Evolutionary conservation across 2,888 invertebrate genomes (phyloP), one percentile per base, ranked within the genome.

Genomic region (Peribatodes rhomboidaria): DNA sequence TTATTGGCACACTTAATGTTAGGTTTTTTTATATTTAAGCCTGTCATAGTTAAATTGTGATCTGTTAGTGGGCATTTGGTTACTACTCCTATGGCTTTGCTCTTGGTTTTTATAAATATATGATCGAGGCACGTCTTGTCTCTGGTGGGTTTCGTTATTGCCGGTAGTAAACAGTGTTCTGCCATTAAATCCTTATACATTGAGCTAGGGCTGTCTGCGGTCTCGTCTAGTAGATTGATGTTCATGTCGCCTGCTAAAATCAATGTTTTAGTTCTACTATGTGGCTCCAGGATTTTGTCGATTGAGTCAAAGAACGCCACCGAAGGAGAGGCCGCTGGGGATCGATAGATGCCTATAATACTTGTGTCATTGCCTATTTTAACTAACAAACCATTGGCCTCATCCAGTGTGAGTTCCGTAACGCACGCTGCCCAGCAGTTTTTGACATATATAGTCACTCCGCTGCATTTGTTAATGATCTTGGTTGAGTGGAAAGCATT

Each of bases 321-420:
- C 2, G n/a, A n/a, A n/a, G n/a, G n/a, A n/a, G n/a, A 58, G 8
- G 9, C 41, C 37, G 37, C 9, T 0, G 57, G 47, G 0, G 49
- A 57, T 16, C 47, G 22, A 37, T 57, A 57, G 0, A 57, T 31
- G n/a, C 47, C 57, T 0, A 57, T 27, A 13, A 49, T 58, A 18
- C 7, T 58, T 7, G 41, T 0, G 13, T 7, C 31, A 9, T 49
- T 31, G 0, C 0, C 18, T n/a, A 58, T 7, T 7, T 7, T 39
- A 0, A 58, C 31, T 6, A 49, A 11, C 1, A 58, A 18, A n/a
- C 57, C 49, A 10, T 58, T 58, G 1, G 49, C 57, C 4, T 31
- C 57, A 0, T 49, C 57, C 1, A 49, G 14, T 11, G 9, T 7
- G 6, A 37, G 37, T 6, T 37, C 52, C 4, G 13, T 35, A 7